These are phyloP conservation scores for Podabrus alpinus DNA, from an alignment of 2,888 invertebrate genomes.

Conservation along the genomic window DNA sequence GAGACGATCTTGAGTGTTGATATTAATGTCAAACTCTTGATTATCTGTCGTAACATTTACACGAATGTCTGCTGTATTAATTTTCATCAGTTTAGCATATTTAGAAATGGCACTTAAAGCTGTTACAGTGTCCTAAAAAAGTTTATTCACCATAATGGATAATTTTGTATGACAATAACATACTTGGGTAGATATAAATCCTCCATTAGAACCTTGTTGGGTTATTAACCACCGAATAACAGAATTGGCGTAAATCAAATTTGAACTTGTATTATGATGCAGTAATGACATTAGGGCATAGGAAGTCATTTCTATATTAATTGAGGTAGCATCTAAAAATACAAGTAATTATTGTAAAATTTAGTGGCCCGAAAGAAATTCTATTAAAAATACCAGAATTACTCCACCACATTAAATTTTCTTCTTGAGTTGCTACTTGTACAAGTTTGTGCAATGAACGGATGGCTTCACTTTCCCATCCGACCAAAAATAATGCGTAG, in stretches of 20 bases:
- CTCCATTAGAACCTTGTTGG: slow-evolving; percentile 70
- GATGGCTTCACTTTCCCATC: slow-evolving; percentile 54
- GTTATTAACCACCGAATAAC: slow-evolving; percentile 75
- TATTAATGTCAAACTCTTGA: slow-evolving; percentile 53
- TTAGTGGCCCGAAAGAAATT: not conserved
- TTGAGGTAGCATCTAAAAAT: slow-evolving; percentile 56
- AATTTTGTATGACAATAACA: not conserved
- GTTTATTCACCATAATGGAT: not conserved
- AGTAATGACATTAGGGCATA: slow-evolving; percentile 67
- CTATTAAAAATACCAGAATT: slow-evolving; percentile 44
- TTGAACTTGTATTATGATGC: slow-evolving; percentile 56
- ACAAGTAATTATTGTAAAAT: not conserved
- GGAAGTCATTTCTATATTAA: slow-evolving; percentile 70
- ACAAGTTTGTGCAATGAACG: slow-evolving; percentile 54
- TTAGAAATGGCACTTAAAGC: slow-evolving; percentile 64
- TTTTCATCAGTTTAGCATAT: slow-evolving; percentile 58
- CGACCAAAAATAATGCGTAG: slow-evolving; percentile 59
- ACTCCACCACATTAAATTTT: slow-evolving; percentile 61
- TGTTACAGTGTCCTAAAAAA: slow-evolving; percentile 61
- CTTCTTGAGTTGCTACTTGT: slow-evolving; percentile 52
- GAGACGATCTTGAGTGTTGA: slow-evolving; percentile 57
- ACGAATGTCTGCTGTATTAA: slow-evolving; percentile 54
- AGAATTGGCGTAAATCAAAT: slow-evolving; percentile 61
- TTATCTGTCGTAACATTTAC: slow-evolving; percentile 55
- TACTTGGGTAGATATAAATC: slow-evolving; percentile 77